phyloP scores from a whole-genome alignment of 2,888 invertebrate species.

The Siphlonurus alternatus region DNA sequence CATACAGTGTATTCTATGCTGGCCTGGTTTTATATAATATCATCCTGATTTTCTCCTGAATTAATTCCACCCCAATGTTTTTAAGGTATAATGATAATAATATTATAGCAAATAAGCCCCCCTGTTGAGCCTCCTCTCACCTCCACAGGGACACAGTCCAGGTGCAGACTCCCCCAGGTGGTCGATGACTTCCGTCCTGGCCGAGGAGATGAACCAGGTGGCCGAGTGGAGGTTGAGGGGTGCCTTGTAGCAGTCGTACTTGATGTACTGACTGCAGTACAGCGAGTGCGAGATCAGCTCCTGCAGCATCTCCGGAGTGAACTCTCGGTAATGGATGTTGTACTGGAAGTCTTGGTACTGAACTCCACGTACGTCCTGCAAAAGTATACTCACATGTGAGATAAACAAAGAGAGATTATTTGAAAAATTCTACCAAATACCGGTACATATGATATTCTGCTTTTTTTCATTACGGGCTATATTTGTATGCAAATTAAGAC shows the following conservation, averaged over 20 bases:
- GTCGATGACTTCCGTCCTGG: conserved; percentile 59
- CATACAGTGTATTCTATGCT: too few species aligned
- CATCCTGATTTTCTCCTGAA: too few species aligned
- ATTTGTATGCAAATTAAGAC: neutral
- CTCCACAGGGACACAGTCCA: conserved; percentile 36
- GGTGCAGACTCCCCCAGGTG: conserved; percentile 42
- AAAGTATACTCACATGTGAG: neutral
- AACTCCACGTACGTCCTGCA: conserved; percentile 59
- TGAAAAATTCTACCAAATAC: neutral
- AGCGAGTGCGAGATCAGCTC: conserved; percentile 77
- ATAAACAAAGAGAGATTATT: too few species aligned
- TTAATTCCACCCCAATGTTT: too few species aligned
- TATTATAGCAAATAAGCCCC: too few species aligned
- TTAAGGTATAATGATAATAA: too few species aligned
- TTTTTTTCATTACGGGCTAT: neutral
- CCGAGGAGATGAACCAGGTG: conserved; percentile 77
- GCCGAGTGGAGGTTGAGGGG: conserved; percentile 73
- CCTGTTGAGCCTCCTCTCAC: too few species aligned
- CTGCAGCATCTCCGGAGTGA: conserved; percentile 79
- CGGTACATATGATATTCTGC: neutral
- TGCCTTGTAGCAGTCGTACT: conserved; percentile 79
- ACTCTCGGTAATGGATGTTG: conserved; percentile 73
- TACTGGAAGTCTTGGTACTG: conserved; percentile 67
- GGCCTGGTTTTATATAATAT: too few species aligned
- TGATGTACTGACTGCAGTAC: conserved; percentile 76